A percentile compares a stretch with the other conserved stretches of the same genome.
These are phyloP conservation scores for Burhinus oedicnemus DNA, from an alignment of 2,113 vertebrate species.

Conservation along the genomic window DNA sequence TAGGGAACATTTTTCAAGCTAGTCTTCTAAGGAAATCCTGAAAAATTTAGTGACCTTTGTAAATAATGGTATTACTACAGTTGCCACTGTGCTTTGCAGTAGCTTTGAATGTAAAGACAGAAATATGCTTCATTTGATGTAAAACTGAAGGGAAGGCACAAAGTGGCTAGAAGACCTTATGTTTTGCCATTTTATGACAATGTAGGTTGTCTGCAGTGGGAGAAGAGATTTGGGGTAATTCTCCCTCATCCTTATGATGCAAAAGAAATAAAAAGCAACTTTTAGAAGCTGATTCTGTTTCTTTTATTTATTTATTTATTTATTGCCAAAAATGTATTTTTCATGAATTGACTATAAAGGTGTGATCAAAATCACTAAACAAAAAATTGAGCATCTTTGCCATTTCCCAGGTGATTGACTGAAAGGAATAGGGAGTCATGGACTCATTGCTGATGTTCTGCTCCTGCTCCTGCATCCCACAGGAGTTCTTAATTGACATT, in stretches of 20 bases:
- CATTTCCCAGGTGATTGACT: not conserved
- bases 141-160: not conserved
- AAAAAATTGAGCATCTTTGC: not conserved
- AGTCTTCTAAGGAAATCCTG: not conserved
- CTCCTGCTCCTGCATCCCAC: not conserved
- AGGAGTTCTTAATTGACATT: not conserved
- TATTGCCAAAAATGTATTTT: not conserved
- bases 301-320: constrained; percentile 33
- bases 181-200: constrained; percentile 12
- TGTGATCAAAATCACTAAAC: not conserved
- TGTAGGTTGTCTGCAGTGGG: not conserved
- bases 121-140: not conserved
- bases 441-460: not conserved
- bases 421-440: not conserved
- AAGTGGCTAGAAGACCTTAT: constrained; percentile 8
- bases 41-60: not conserved
- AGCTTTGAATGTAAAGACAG: not conserved
- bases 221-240: constrained; percentile 6
- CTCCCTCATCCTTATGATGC: not conserved
- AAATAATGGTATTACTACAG: not conserved
- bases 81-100: not conserved
- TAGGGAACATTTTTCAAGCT: not conserved
- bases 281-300: not conserved
- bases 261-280: constrained; percentile 24
- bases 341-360: not conserved